Base-by-base conservation (phyloP, 1,140 invertebrate species). In the Holotrichia oblita region DNA sequence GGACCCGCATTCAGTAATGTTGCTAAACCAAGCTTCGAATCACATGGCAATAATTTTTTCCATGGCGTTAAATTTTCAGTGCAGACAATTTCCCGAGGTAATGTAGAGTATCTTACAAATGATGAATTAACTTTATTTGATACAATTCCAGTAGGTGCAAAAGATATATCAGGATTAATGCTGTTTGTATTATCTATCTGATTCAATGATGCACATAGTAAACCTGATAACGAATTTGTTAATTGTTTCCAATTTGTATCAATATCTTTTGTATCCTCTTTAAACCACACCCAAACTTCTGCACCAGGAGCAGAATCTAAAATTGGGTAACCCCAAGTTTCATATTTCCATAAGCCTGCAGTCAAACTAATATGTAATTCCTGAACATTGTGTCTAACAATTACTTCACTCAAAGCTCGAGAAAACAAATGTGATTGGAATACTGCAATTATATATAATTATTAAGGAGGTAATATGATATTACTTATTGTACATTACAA, bases 51-150 rank as follows among this genome's bases (percentile, higher is more conserved):
- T 0, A 99, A 88, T 87, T 99, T 99, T 85, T 98, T 98, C 93
- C 97, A 99, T 3, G 98, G 98, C 40, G 98, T 99, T 81, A 99
- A 89, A 90, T 99, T 99, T 90, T 99, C 98, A 20, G 98, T 99
- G 85, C 98, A 99, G 8, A 99, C 96, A 84, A 97, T 96, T 91
- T 99, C 98, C 79, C 95, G 90, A 0, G 98, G 97, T 77, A 99
- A 87, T 55, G 94, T 93, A 0, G 97, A 92, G 89, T 99, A 99
- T 81, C 95, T 89, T 55, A 96, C 86, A 81, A 78, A 84, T 79
- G 89, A 90, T 80, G 89, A 90, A 83, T 91, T 90, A 14, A 87
- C 81, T 82, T 86, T 84, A 42, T 88, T 86, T 73, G 87, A 84
- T 41, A 92, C 88, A 73, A 91, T 89, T 73, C 96, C 95, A 61